These are phyloP conservation scores for Crax fasciolata DNA, from an alignment of 2,797 vertebrate species.

Conservation along the genomic window DNA sequence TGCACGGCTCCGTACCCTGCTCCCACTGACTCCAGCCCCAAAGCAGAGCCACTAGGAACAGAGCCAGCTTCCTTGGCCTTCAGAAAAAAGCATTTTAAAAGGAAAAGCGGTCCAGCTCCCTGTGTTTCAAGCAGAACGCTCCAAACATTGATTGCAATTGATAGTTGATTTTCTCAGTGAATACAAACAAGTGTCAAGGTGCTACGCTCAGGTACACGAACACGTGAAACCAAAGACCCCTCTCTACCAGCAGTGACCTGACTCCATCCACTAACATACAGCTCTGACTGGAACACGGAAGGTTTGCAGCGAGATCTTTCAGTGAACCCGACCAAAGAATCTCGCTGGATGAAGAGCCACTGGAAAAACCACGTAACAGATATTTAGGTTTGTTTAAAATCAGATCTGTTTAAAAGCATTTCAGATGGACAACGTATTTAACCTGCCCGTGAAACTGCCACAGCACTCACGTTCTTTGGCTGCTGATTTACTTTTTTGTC, in stretches of 20 bases:
- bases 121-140: neutral
- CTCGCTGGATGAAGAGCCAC: neutral
- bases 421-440: neutral
- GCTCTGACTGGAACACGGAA: neutral
- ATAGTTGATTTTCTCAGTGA: no score
- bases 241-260: neutral
- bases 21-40: neutral
- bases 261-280: neutral
- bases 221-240: neutral
- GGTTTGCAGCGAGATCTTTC: neutral
- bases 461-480: slow-evolving; percentile 87
- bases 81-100: neutral
- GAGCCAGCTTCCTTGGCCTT: neutral
- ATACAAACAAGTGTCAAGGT: neutral
- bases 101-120: no score
- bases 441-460: fast-evolving
- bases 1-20: neutral
- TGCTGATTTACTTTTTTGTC: slow-evolving; percentile 94
- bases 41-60: neutral
- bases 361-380: neutral
- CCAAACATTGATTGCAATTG: neutral
- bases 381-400: no score
- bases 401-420: neutral
- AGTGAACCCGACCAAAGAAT: neutral
- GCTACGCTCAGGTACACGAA: neutral